A percentile compares a stretch with the other conserved stretches of the same genome.
Evolutionary conservation across 2,888 invertebrate species (phyloP).

Genomic region (Eucriotettix oculatus): DNA sequence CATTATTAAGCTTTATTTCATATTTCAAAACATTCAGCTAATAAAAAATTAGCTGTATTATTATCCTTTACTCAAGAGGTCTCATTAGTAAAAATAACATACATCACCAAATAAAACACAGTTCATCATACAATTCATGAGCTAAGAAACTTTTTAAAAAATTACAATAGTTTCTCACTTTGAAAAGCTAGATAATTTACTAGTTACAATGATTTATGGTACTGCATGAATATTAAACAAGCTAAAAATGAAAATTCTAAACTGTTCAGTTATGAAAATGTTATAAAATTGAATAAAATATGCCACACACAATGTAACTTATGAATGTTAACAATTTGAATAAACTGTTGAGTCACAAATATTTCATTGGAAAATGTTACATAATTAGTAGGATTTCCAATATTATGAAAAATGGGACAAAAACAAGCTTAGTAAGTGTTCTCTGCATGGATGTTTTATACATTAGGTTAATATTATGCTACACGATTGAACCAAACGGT

Average conservation of each 20-base stretch:
- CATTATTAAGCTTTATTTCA: conserved; percentile 9
- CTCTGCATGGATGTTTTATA: too few species aligned
- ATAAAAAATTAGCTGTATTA: conserved; percentile 8
- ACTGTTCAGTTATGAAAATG: background rate
- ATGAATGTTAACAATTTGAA: too few species aligned
- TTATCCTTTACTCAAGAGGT: conserved; percentile 6
- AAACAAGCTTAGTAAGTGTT: too few species aligned
- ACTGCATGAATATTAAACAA: conserved; percentile 3
- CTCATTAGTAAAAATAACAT: conserved; percentile 5
- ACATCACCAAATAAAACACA: conserved; percentile 11
- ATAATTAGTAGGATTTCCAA: too few species aligned
- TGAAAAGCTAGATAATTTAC: conserved; percentile 5
- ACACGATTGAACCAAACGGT: too few species aligned
- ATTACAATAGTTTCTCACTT: conserved; percentile 12
- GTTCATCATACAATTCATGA: conserved; percentile 11
- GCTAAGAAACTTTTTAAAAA: conserved; percentile 14
- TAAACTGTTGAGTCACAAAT: too few species aligned
- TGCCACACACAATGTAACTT: too few species aligned
- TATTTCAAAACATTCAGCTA: conserved; percentile 10
- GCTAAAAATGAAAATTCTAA: background rate
- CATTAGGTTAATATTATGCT: too few species aligned
- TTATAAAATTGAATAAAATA: too few species aligned
- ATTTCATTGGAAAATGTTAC: too few species aligned
- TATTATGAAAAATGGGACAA: too few species aligned
- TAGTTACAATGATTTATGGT: background rate